A percentile compares a stretch with the other conserved stretches of the same genome.
These are phyloP conservation scores for Eleginops maclovinus DNA, from an alignment of 2,113 vertebrate genomes.

Conservation along the genomic window DNA sequence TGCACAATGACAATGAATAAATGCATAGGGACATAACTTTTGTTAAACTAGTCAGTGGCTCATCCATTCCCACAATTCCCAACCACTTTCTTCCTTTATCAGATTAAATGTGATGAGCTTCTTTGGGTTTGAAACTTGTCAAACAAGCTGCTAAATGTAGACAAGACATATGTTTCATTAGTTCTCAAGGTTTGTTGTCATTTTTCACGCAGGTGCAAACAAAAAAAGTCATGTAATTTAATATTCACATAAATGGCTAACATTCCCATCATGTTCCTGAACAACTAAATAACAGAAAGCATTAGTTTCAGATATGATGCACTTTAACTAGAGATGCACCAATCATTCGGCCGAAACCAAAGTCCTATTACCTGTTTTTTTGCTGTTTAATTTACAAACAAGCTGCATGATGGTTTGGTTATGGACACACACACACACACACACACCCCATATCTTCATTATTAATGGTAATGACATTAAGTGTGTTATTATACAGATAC, in stretches of 20 bases:
- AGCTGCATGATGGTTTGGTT: no score
- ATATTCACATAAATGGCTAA: not conserved
- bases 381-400: no score
- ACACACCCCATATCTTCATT: no score
- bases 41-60: conserved; percentile 37
- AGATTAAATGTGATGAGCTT: not conserved
- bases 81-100: conserved; percentile 25
- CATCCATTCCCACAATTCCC: conserved; percentile 19
- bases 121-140: not conserved
- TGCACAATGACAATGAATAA: not conserved
- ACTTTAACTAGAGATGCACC: conserved; percentile 54
- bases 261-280: conserved; percentile 3
- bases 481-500: no score
- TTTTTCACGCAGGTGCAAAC: conserved; percentile 23
- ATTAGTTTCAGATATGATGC: conserved; percentile 47
- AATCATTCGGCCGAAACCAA: no score
- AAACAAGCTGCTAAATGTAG: not conserved
- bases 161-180: not conserved
- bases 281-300: conserved; percentile 1
- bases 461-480: no score
- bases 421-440: no score
- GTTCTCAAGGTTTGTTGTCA: not conserved
- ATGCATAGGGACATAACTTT: not conserved
- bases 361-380: no score
- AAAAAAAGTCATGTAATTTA: not conserved